Conservation (phyloP, 2,888 invertebrate genomes). For the Mesopsocus fuscifrons region DNA sequence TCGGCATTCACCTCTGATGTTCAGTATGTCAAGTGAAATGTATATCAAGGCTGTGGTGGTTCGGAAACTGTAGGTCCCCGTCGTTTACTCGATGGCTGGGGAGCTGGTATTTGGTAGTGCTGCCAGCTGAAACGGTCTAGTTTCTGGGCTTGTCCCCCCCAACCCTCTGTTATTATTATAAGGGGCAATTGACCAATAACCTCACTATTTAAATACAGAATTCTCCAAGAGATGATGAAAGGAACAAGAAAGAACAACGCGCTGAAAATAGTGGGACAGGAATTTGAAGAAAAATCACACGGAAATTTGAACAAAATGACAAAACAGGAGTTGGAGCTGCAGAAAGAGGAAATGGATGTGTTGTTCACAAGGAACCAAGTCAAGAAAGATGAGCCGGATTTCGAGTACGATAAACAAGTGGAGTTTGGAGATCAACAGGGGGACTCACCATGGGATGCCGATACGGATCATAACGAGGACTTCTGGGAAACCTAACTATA, state of each 20-base stretch:
- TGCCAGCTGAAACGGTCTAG: too few relatives aligned
- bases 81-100: too few relatives aligned
- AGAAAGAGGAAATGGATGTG: conserved; percentile 3
- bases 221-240: conserved; percentile 4
- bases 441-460: conserved; percentile 2
- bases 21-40: too few relatives aligned
- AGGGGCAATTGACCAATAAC: too few relatives aligned
- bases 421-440: background rate
- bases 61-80: too few relatives aligned
- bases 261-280: background rate
- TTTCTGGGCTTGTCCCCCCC: too few relatives aligned
- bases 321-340: conserved; percentile 1
- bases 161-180: too few relatives aligned
- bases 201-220: too few relatives aligned
- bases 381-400: conserved; percentile 1
- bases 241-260: background rate
- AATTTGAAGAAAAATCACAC: background rate
- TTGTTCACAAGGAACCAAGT: conserved; percentile 5
- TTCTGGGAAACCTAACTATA: background rate
- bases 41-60: too few relatives aligned
- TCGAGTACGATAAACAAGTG: conserved; percentile 5
- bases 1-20: too few relatives aligned
- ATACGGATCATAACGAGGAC: background rate
- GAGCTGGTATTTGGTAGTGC: too few relatives aligned
- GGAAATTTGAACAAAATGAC: conserved; percentile 5